Evolutionary conservation across 2,113 vertebrate species (phyloP).

Genomic region (Indri indri): DNA sequence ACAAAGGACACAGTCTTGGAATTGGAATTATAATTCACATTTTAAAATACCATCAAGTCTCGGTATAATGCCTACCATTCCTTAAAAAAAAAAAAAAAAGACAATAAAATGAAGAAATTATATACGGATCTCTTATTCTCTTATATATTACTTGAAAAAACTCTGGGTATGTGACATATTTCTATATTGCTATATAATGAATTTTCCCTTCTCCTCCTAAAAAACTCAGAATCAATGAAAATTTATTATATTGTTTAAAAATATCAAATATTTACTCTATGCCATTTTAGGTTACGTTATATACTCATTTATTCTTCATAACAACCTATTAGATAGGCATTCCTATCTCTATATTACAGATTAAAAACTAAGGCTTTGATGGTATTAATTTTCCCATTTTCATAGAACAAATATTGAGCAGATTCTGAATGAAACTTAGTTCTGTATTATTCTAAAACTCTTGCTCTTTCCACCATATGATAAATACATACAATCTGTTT

Average conservation of each 20-base stretch:
- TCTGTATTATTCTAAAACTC: not conserved
- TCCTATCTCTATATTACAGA: not conserved
- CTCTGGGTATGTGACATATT: not conserved
- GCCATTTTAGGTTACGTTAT: not conserved
- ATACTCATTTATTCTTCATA: not conserved
- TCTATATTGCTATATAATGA: not conserved
- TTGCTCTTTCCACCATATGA: not conserved
- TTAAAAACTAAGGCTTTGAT: not conserved
- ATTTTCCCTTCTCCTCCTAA: not conserved
- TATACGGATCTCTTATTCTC: not conserved
- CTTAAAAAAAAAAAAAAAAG: not conserved
- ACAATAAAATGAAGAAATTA: not conserved
- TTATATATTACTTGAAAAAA: not conserved
- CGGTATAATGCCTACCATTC: not conserved
- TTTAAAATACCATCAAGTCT: not conserved
- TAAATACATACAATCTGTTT: not conserved
- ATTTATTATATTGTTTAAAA: not conserved
- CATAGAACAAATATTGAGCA: not conserved
- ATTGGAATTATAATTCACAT: constrained; percentile 12
- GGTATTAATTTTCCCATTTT: constrained; percentile 31
- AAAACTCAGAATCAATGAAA: not conserved
- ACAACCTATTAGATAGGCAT: not conserved
- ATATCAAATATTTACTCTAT: not conserved
- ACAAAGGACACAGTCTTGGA: constrained; percentile 27
- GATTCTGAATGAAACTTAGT: not conserved